A percentile compares a stretch with the other conserved stretches of the same genome.
phyloP scores from a whole-genome alignment of 2,888 invertebrate species.

The Selenia dentaria region DNA sequence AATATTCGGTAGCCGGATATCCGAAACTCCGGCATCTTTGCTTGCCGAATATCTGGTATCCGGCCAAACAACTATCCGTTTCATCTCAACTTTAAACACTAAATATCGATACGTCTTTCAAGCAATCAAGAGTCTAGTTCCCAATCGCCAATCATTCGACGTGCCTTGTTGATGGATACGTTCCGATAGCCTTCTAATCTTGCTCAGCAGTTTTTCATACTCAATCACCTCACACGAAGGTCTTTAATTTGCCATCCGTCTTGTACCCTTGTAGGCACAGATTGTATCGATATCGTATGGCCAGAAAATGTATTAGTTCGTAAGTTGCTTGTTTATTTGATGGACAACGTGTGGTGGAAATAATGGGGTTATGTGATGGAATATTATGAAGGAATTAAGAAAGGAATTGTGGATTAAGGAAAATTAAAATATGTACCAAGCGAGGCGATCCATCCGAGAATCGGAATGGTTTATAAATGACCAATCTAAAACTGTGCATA shows the following conservation, averaged over 20 bases:
- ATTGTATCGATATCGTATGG: conserved; percentile 37
- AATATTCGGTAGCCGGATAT: too few species aligned
- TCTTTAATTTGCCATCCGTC: conserved; percentile 76
- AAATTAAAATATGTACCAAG: too few species aligned
- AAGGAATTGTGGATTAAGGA: too few species aligned
- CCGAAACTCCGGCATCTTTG: too few species aligned
- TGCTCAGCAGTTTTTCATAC: conserved; percentile 72
- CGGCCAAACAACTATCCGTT: too few species aligned
- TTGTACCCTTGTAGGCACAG: conserved; percentile 54
- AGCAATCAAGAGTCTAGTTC: conserved; percentile 17
- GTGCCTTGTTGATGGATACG: conserved; percentile 47
- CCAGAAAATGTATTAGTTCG: conserved; percentile 14
- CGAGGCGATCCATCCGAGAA: too few species aligned
- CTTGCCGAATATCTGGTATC: too few species aligned
- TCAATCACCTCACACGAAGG: conserved; percentile 68
- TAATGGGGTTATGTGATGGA: background rate
- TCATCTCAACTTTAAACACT: too few species aligned
- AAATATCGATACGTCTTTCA: conserved; percentile 8
- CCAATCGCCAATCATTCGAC: conserved; percentile 16
- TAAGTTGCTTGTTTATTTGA: conserved; percentile 9
- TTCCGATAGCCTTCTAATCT: conserved; percentile 61
- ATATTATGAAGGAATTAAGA: too few species aligned
- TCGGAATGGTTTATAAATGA: too few species aligned
- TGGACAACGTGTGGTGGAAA: background rate
- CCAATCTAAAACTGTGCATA: too few species aligned